Evolutionary conservation across 2,888 invertebrate genomes (phyloP), one percentile per base, ranked within the genome.

Genomic region (Dicyrtoma fusca): DNA sequence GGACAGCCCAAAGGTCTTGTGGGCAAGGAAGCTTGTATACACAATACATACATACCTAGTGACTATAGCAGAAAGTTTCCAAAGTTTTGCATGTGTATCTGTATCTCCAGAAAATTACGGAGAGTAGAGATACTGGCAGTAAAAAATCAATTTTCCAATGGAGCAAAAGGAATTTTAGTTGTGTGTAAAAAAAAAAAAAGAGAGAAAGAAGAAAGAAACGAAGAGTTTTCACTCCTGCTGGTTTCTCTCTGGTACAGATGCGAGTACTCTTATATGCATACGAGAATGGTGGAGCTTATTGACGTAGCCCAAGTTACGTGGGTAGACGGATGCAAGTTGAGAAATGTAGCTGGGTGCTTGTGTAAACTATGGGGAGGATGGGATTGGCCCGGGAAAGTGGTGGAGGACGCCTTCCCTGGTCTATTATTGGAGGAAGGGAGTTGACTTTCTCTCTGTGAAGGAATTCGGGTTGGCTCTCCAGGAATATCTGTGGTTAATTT

Each of bases 361-460:
- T 34, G 42, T 10, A 19, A 61, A 26, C 19, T n/a, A 63, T 47
- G 47, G 34, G 17, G 14, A 1, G 51, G 51, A 47, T 25, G n/a
- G 42, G 78, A 78, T 78, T 78, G 78, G 78, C 26, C 51, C 71
- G 72, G 57, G 75, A 73, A 78, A 76, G 73, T 71, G 51, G 68
- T 70, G 53, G 53, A 69, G 72, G 42, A 63, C 78, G 74, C 75
- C 78, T 71, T 69, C 62, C 69, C 68, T 63, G 25, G 45, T 42
- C 69, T 26, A 66, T 64, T 44, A 76, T 77, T 77, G 76, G 76
- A 62, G 25, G 49, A 61, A 44, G 70, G 74, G 74, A 65, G 74
- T 62, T 71, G 34, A 68, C 71, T 74, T 68, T 71, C 68, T 51
- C 71, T 34, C 14, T 49, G 65, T 73, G 51, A 34, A 69, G 73